phyloP scores from a whole-genome alignment of 2,113 vertebrate species.

The Atlantisia rogersi region DNA sequence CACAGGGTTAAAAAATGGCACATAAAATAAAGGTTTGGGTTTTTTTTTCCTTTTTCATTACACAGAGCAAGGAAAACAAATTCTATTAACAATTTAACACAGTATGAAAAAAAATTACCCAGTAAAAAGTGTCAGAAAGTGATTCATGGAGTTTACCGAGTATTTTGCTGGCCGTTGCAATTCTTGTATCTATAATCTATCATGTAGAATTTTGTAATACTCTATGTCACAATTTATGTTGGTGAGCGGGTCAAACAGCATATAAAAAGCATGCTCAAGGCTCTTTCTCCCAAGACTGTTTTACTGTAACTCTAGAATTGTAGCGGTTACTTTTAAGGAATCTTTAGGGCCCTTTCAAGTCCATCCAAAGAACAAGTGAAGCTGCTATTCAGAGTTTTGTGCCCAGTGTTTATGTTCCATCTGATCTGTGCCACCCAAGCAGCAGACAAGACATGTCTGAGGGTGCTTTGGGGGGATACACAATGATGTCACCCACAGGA shows the following conservation, averaged over 20 bases:
- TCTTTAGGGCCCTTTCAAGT: constrained; percentile 80
- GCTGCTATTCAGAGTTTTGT: constrained; percentile 80
- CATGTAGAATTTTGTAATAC: constrained; percentile 52
- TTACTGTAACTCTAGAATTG: constrained; percentile 80
- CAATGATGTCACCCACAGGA: constrained; percentile 98
- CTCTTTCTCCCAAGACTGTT: constrained; percentile 63
- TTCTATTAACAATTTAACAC: constrained; percentile 70
- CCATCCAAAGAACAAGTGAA: constrained; percentile 80
- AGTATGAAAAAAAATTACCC: constrained; percentile 60
- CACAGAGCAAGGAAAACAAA: constrained; percentile 63
- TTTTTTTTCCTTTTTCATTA: constrained; percentile 16
- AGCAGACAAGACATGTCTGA: constrained; percentile 92
- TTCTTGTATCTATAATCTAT: constrained; percentile 59
- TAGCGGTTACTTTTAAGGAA: constrained; percentile 75
- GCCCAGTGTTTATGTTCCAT: constrained; percentile 85
- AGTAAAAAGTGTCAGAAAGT: constrained; percentile 68
- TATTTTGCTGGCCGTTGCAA: constrained; percentile 54
- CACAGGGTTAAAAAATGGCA: constrained; percentile 52
- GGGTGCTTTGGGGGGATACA: constrained; percentile 87
- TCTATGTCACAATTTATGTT: constrained; percentile 57
- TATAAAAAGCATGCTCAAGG: constrained; percentile 68
- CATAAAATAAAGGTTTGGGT: neutral
- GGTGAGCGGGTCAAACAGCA: constrained; percentile 65
- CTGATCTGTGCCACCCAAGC: constrained; percentile 92
- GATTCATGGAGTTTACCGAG: constrained; percentile 53